These are phyloP conservation scores for Polydrusus tereticollis DNA, from an alignment of 2,888 invertebrate species.

Conservation along the genomic window DNA sequence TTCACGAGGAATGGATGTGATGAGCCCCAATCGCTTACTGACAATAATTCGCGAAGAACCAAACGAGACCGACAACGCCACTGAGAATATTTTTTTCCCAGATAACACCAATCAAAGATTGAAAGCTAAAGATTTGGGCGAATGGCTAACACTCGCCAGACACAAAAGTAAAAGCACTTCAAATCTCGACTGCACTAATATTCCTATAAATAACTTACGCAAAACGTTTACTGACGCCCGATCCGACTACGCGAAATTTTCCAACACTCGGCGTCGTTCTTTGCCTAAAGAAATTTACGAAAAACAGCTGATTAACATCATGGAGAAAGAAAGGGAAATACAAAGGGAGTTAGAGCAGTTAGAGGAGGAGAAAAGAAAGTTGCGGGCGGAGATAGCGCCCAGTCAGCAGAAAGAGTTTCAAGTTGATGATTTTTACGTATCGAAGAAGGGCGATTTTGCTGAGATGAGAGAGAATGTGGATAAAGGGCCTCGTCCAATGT, in stretches of 20 bases:
- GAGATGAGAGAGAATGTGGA: constrained; percentile 52
- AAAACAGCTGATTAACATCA: constrained; percentile 75
- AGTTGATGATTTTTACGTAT: constrained; percentile 66
- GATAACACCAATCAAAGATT: constrained; percentile 53
- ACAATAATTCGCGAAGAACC: constrained; percentile 72
- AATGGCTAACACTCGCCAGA: constrained; percentile 69
- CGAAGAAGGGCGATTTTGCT: constrained; percentile 69
- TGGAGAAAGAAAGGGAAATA: constrained; percentile 77
- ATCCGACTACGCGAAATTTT: constrained; percentile 38
- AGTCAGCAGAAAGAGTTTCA: constrained; percentile 65
- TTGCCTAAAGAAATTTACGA: constrained; percentile 76
- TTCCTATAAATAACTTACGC: constrained; percentile 55
- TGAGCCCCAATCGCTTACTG: constrained; percentile 69
- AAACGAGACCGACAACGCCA: constrained; percentile 31
- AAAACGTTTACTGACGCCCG: constrained; percentile 30
- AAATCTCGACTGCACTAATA: constrained; percentile 52
- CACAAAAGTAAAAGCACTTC: constrained; percentile 61
- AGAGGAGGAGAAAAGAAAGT: constrained; percentile 70
- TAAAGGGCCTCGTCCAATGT: constrained; percentile 52
- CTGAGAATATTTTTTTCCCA: constrained; percentile 48
- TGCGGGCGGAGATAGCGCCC: constrained; percentile 63
- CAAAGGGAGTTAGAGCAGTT: constrained; percentile 75
- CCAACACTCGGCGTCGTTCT: constrained; percentile 67
- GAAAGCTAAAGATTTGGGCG: constrained; percentile 65
- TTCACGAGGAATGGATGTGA: constrained; percentile 24